Evolutionary conservation across 2,888 invertebrate species (phyloP), one percentile per base, ranked within the genome.

Genomic region (Ferdinandea cuprea): DNA sequence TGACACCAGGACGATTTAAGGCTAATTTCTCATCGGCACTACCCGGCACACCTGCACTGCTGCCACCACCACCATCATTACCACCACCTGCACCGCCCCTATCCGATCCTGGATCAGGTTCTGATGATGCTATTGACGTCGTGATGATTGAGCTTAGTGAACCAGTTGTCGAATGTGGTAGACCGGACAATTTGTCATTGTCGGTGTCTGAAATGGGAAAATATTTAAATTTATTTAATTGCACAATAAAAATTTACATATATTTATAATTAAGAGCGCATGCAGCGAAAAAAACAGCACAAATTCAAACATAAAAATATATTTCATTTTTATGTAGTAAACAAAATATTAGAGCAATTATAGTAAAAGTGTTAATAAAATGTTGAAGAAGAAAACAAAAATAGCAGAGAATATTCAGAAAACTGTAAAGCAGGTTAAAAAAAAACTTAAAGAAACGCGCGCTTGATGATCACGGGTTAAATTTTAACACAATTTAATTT

Each of bases 101-200:
- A 86, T 88, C 89, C 87, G 89, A 89, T 85, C 90, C 91, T 44
- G 92, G 92, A 89, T 92, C 92, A 84, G 92, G 92, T 88, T 92
- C 92, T 81, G 92, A 92, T 88, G 92, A 92, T 87, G 91, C 90
- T 88, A 91, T 90, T 86, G 92, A 92, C 89, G 92, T 91, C 88
- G 92, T 92, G 87, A 92, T 92, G 89, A 92, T 91, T 87, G 93
- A 92, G 88, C 92, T 92, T 89, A 91, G 88, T 91, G 91, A 91
- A 89, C 91, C 91, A 87, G 90, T 90, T 89, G 89, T 91, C 86
- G 91, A 91, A 89, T 90, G 89, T 88, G 90, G 91, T 86, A 89
- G 86, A 86, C 90, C 90, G 86, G 91, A 91, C 90, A 91, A 89
- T 88, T 91, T 91, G 86, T 91, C 91, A 91, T 91, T 91, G 90